Conservation (phyloP, 2,113 vertebrate genomes). For the Hylia prasina region DNA sequence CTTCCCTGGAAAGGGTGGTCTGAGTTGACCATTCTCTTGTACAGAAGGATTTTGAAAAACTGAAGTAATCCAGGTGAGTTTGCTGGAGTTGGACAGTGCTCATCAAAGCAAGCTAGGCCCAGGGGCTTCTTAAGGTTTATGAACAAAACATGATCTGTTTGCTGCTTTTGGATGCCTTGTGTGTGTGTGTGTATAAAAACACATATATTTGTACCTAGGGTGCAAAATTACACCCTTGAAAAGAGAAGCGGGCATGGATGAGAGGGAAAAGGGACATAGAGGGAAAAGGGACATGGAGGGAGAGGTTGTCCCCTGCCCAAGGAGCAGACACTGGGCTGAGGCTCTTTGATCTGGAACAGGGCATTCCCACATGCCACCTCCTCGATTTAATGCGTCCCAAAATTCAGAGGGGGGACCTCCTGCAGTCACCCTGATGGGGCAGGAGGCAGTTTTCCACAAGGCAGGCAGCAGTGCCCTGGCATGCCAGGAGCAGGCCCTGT, state of each 20-base stretch:
- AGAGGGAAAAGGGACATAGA: accelerated
- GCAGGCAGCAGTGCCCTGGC: neutral
- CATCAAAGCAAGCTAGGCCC: neutral
- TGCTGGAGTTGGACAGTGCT: neutral
- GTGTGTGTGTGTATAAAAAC: neutral
- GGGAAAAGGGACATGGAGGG: neutral
- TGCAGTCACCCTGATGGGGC: neutral
- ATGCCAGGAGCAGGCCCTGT: accelerated
- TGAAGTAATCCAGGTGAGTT: neutral
- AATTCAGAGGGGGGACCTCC: neutral
- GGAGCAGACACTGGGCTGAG: neutral
- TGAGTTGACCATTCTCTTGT: neutral
- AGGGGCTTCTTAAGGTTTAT: neutral
- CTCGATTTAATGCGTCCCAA: neutral
- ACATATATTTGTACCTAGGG: neutral
- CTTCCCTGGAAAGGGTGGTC: neutral
- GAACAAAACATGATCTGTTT: neutral
- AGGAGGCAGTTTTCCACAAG: neutral
- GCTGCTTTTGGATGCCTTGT: neutral
- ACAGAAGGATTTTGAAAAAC: neutral
- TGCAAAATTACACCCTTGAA: neutral
- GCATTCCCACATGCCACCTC: neutral
- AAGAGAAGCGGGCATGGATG: no score
- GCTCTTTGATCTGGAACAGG: neutral
- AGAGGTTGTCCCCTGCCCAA: neutral